Evolutionary conservation across 2,113 vertebrate species (phyloP).

Genomic region (Emydura subglobosa): DNA sequence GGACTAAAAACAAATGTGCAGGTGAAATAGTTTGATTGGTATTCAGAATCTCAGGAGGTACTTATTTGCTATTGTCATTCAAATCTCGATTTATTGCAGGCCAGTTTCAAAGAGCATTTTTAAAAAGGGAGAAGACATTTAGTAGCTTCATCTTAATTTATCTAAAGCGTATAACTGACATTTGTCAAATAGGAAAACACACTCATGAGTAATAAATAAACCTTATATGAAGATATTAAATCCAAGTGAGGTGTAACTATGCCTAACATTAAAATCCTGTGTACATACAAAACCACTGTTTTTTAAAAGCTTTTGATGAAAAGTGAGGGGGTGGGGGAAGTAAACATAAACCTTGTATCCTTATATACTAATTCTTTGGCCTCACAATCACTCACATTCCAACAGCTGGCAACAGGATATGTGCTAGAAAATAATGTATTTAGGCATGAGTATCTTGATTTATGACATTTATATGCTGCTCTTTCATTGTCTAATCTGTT

Average conservation of each 20-base stretch:
- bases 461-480: slow-evolving; percentile 12
- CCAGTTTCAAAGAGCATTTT: slow-evolving; percentile 30
- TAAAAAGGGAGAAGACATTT: slow-evolving; percentile 4
- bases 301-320: slow-evolving; percentile 1
- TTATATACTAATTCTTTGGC: neutral
- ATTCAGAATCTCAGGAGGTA: slow-evolving; percentile 65
- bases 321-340: neutral
- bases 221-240: neutral
- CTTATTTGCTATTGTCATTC: slow-evolving; percentile 61
- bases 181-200: slow-evolving; percentile 21
- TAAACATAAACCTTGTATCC: neutral
- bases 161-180: slow-evolving; percentile 42
- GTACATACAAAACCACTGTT: neutral
- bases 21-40: slow-evolving; percentile 61
- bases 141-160: slow-evolving; percentile 25
- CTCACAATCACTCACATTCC: neutral
- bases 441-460: neutral
- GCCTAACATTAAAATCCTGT: neutral
- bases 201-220: slow-evolving; percentile 18
- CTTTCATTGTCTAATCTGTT: slow-evolving; percentile 38
- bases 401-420: neutral
- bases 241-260: neutral
- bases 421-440: slow-evolving; percentile 2
- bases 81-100: slow-evolving; percentile 34
- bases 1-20: slow-evolving; percentile 67